phyloP scores from a whole-genome alignment of 2,113 vertebrate species.

The Caloenas nicobarica region DNA sequence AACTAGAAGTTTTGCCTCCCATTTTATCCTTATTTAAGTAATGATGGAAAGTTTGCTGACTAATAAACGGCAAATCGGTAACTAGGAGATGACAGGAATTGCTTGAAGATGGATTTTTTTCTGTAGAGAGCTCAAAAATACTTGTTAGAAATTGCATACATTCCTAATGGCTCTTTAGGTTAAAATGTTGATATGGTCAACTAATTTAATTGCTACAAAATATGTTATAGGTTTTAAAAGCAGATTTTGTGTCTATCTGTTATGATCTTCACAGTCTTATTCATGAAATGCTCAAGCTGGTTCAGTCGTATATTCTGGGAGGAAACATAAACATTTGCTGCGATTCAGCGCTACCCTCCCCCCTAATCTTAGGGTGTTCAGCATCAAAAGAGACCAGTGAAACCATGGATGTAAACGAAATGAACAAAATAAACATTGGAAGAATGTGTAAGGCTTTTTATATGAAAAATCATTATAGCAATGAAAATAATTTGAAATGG shows the following conservation, averaged over 20 bases:
- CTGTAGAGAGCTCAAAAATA: not conserved
- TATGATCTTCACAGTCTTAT: not conserved
- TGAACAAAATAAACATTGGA: not conserved
- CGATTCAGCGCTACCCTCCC: slow-evolving; percentile 27
- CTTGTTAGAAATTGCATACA: not conserved
- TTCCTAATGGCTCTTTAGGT: not conserved
- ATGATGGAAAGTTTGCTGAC: slow-evolving; percentile 11
- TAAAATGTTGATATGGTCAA: not conserved
- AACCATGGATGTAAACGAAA: not conserved
- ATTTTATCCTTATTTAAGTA: not conserved
- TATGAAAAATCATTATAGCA: not conserved
- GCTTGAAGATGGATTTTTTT: not conserved
- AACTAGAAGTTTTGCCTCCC: not conserved
- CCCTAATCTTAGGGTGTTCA: not conserved
- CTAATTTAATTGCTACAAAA: slow-evolving; percentile 31
- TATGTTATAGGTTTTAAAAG: not conserved
- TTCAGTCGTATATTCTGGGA: slow-evolving; percentile 7
- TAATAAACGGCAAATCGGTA: not conserved
- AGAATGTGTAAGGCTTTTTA: not conserved
- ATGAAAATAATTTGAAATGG: not conserved
- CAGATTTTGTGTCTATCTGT: slow-evolving; percentile 33
- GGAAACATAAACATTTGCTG: slow-evolving; percentile 23
- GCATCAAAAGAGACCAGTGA: not conserved
- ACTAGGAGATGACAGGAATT: not conserved
- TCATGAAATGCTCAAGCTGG: slow-evolving; percentile 26